Percentiles rank a stretch among this genome's conserved stretches.
Evolutionary conservation across 2,797 vertebrate species (phyloP).

Genomic region (Xerus rutilus): DNA sequence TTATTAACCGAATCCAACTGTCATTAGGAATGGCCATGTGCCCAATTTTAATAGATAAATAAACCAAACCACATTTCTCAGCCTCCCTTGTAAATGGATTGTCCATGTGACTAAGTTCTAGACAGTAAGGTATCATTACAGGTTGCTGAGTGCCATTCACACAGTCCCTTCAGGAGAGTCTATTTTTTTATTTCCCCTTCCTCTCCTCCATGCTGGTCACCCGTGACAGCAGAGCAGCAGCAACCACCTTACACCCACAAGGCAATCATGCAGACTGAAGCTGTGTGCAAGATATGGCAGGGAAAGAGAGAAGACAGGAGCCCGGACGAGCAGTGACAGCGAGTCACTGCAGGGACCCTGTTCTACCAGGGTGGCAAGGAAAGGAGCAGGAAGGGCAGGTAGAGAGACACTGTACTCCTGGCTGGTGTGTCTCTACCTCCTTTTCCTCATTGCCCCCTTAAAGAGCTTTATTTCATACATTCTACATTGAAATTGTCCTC

Average conservation of each 20-base stretch:
- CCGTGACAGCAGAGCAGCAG: background rate
- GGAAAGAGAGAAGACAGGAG: background rate
- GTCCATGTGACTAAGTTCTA: background rate
- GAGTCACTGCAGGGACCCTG: background rate
- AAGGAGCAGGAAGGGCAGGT: background rate
- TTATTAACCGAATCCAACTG: constrained; percentile 38
- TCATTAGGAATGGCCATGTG: background rate
- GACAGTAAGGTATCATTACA: background rate
- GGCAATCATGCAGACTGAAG: background rate
- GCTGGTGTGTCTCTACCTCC: background rate
- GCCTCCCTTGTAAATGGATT: background rate
- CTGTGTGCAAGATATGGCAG: background rate
- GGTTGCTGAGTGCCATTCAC: background rate
- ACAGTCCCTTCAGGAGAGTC: background rate
- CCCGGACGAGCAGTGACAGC: background rate
- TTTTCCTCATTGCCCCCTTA: background rate
- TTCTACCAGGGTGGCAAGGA: background rate
- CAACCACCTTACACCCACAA: background rate
- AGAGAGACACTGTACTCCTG: background rate
- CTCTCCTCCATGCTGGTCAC: background rate
- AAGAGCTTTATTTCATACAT: background rate
- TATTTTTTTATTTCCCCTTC: background rate
- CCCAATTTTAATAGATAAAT: background rate
- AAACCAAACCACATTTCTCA: background rate
- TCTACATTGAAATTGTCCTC: background rate